Evolutionary conservation across 2,113 vertebrate species (phyloP).

Genomic region (Gambusia holbrooki): DNA sequence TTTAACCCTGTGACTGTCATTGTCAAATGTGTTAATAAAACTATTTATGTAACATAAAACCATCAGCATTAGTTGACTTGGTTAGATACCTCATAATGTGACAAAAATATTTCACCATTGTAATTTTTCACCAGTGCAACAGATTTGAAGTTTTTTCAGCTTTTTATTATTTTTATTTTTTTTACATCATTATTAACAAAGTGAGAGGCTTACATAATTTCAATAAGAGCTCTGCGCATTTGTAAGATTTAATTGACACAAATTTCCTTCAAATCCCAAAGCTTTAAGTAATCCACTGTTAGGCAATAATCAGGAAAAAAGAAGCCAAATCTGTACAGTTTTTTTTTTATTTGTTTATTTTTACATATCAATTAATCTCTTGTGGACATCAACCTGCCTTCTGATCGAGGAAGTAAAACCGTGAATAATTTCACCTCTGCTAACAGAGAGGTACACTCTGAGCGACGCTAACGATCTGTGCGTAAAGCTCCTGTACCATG

Average conservation of each 20-base stretch:
- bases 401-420: neutral
- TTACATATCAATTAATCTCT: neutral
- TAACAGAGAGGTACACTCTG: neutral
- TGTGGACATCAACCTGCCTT: neutral
- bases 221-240: neutral
- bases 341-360: neutral
- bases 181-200: too few relatives aligned
- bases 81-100: too few relatives aligned
- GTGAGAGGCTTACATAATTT: too few relatives aligned
- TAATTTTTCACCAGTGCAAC: too few relatives aligned
- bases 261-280: neutral
- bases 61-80: too few relatives aligned
- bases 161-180: too few relatives aligned
- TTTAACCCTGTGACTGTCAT: too few relatives aligned
- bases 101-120: too few relatives aligned
- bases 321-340: neutral
- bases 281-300: slow-evolving; percentile 1
- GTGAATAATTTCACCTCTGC: neutral
- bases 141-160: too few relatives aligned
- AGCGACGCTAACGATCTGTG: neutral
- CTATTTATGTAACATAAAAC: neutral
- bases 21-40: neutral
- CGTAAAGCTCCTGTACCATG: neutral
- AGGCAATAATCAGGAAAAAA: neutral
- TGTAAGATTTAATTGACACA: too few relatives aligned